These are phyloP conservation scores for Enchytraeus crypticus DNA, from an alignment of 2,888 invertebrate species.

Conservation along the genomic window DNA sequence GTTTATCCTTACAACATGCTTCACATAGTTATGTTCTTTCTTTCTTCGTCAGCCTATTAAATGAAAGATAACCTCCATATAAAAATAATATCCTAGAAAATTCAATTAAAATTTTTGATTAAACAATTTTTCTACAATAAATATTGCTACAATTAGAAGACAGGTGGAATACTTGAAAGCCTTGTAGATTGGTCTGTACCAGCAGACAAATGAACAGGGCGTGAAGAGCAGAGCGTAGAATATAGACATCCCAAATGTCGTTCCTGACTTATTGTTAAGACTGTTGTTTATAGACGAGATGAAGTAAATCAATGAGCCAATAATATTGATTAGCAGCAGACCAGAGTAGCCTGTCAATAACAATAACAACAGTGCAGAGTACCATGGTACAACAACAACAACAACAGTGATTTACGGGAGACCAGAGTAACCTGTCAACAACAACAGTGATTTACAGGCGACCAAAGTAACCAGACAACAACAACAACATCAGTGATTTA, in stretches of 20 bases:
- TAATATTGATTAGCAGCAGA: constrained; percentile 58
- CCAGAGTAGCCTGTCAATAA: constrained; percentile 72
- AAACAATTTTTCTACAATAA: too few species aligned
- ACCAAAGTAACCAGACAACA: background rate
- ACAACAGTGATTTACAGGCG: constrained; percentile 61
- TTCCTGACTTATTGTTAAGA: constrained; percentile 47
- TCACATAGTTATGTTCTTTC: too few species aligned
- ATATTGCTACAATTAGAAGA: too few species aligned
- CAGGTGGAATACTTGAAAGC: constrained; percentile 92
- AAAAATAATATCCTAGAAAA: too few species aligned
- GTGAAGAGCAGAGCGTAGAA: constrained; percentile 82
- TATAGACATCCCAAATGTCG: constrained; percentile 76
- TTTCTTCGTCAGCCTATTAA: too few species aligned
- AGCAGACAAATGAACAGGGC: constrained; percentile 94
- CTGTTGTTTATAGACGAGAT: constrained; percentile 47
- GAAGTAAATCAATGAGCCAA: constrained; percentile 70
- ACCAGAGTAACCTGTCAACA: constrained; percentile 32
- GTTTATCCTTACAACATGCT: too few species aligned
- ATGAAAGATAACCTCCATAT: too few species aligned
- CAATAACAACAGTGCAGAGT: background rate
- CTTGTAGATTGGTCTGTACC: constrained; percentile 98
- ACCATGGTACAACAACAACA: constrained; percentile 30
- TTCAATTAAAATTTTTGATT: too few species aligned
- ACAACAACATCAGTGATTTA: background rate
- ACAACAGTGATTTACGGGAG: constrained; percentile 61